Conservation (phyloP, 2,113 vertebrate genomes). For the Apistogramma diplotaenia region DNA sequence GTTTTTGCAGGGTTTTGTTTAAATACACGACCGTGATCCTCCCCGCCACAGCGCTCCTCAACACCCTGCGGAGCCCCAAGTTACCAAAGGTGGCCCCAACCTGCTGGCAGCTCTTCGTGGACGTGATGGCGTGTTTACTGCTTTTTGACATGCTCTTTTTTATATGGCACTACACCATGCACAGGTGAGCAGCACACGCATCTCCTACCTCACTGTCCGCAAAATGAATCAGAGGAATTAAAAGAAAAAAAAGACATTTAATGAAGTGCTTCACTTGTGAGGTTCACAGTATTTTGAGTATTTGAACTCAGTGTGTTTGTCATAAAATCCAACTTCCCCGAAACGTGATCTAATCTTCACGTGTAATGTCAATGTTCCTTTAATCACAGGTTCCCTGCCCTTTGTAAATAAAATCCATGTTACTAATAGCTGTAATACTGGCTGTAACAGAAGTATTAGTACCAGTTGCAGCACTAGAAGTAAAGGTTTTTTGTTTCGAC, state of each 20-base stretch:
- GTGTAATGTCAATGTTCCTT: not conserved
- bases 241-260: not conserved
- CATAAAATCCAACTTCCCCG: not conserved
- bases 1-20: conserved; percentile 53
- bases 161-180: conserved; percentile 65
- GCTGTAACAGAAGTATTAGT: not conserved
- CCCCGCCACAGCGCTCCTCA: conserved; percentile 56
- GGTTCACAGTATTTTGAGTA: not conserved
- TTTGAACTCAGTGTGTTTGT: not conserved
- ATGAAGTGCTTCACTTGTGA: not conserved
- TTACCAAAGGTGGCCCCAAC: conserved; percentile 60
- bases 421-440: not conserved
- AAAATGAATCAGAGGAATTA: not conserved
- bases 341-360: not conserved
- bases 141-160: conserved; percentile 77
- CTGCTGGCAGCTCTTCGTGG: conserved; percentile 46
- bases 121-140: conserved; percentile 64
- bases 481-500: not conserved
- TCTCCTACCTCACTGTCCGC: not conserved
- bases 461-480: not conserved
- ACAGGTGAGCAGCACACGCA: conserved; percentile 62
- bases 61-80: conserved; percentile 3
- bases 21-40: conserved; percentile 59
- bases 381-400: not conserved
- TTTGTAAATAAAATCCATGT: not conserved